These are phyloP conservation scores for Mohoua ochrocephala DNA, from an alignment of 2,113 vertebrate genomes.

Conservation along the genomic window DNA sequence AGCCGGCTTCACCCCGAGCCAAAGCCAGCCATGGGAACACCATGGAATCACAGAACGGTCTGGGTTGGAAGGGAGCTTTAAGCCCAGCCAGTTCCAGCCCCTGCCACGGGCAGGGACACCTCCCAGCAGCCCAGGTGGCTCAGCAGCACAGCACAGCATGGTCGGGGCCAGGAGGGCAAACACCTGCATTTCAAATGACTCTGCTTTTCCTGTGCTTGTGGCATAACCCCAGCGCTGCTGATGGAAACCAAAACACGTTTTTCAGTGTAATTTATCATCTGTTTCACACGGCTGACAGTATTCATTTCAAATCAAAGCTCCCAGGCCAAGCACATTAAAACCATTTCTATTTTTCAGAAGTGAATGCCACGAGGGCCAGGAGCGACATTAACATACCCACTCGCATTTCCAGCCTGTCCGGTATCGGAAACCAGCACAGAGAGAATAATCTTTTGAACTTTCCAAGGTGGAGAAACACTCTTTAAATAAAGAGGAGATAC, in stretches of 20 bases:
- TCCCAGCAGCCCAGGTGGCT: neutral
- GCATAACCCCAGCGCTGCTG: neutral
- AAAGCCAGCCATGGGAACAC: neutral
- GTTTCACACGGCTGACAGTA: neutral
- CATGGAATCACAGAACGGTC: neutral
- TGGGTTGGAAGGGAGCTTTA: neutral
- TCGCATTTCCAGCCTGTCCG: neutral
- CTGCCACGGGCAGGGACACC: neutral
- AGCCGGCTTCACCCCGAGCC: neutral
- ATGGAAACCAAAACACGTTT: neutral
- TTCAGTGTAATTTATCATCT: neutral
- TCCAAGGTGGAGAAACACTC: neutral
- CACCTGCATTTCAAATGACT: neutral
- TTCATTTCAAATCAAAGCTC: neutral
- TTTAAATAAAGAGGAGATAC: neutral
- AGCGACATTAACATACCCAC: conserved; percentile 17
- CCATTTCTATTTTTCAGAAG: neutral
- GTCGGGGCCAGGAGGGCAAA: neutral
- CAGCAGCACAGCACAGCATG: neutral
- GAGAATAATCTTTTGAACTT: neutral
- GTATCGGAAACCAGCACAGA: neutral
- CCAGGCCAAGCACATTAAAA: neutral
- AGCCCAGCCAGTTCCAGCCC: neutral
- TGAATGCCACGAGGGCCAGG: neutral
- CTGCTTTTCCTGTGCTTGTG: neutral